These are phyloP conservation scores for Nyleta sp. DNA, from an alignment of 2,888 invertebrate species.

Conservation along the genomic window DNA sequence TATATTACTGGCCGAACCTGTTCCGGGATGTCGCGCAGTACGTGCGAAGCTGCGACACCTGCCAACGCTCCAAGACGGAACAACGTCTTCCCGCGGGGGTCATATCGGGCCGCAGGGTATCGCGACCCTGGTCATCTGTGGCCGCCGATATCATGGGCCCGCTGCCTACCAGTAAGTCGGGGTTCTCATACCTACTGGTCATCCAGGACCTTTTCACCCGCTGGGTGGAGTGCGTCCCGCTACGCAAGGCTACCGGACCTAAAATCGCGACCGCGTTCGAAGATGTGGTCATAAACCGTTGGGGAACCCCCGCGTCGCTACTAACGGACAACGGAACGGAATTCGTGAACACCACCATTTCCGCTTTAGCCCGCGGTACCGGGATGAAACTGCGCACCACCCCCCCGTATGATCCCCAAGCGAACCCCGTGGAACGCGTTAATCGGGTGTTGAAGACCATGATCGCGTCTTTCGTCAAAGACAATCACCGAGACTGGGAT, in stretches of 20 bases:
- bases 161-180: constrained; percentile 40
- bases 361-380: not conserved
- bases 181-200: constrained; percentile 43
- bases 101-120: constrained; percentile 15
- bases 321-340: constrained; percentile 69
- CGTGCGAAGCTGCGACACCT: constrained; percentile 2
- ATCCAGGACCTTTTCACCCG: too few relatives aligned
- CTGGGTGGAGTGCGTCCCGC: constrained; percentile 28
- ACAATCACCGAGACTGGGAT: constrained; percentile 1
- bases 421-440: not conserved
- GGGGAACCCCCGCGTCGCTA: constrained; percentile 61
- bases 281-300: too few relatives aligned
- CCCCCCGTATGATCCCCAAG: not conserved
- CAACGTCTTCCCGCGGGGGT: not conserved
- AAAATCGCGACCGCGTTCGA: constrained; percentile 52
- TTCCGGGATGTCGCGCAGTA: not conserved
- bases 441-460: constrained; percentile 1
- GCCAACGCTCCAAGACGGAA: constrained; percentile 3
- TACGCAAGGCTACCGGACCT: constrained; percentile 58
- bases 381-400: not conserved
- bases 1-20: constrained; percentile 27
- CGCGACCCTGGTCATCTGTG: not conserved
- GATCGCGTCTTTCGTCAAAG: not conserved
- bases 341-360: constrained; percentile 44
- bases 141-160: constrained; percentile 62